These are phyloP conservation scores for Torymus tubicola DNA, from an alignment of 2,888 invertebrate genomes.

Conservation along the genomic window DNA sequence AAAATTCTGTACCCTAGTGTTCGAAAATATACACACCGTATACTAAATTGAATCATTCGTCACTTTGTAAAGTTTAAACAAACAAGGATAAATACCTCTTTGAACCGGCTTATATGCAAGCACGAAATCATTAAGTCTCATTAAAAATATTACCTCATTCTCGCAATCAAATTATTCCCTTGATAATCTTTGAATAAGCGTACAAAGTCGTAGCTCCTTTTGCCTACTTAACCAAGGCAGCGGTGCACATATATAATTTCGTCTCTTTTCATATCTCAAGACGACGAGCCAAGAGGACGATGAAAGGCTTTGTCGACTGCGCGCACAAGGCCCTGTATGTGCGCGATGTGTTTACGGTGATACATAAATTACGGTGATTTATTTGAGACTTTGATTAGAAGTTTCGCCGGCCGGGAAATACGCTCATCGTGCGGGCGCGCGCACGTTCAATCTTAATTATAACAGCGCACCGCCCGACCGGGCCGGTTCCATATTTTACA, in stretches of 20 bases:
- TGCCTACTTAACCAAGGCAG: not conserved
- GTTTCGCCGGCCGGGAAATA: constrained; percentile 34
- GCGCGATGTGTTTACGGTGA: constrained; percentile 52
- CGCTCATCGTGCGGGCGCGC: constrained; percentile 45
- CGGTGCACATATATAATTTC: too few species aligned
- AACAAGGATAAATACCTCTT: too few species aligned
- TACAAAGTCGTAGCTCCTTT: not conserved
- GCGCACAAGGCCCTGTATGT: not conserved
- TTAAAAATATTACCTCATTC: too few species aligned
- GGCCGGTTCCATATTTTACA: constrained; percentile 40
- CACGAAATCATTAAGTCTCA: too few species aligned
- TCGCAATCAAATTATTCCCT: too few species aligned
- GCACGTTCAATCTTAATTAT: constrained; percentile 52
- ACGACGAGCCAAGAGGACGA: constrained; percentile 10
- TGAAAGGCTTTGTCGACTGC: constrained; percentile 36
- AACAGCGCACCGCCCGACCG: not conserved
- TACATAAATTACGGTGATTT: constrained; percentile 58
- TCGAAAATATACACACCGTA: too few species aligned
- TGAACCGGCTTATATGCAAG: too few species aligned
- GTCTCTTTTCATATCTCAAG: too few species aligned
- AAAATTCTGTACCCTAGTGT: too few species aligned
- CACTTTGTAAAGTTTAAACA: too few species aligned
- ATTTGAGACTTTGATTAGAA: constrained; percentile 56
- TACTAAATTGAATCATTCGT: too few species aligned
- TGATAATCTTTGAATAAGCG: too few species aligned